Base-by-base conservation (phyloP, 2,113 vertebrate species). In the Psittacula cyanocephala region DNA sequence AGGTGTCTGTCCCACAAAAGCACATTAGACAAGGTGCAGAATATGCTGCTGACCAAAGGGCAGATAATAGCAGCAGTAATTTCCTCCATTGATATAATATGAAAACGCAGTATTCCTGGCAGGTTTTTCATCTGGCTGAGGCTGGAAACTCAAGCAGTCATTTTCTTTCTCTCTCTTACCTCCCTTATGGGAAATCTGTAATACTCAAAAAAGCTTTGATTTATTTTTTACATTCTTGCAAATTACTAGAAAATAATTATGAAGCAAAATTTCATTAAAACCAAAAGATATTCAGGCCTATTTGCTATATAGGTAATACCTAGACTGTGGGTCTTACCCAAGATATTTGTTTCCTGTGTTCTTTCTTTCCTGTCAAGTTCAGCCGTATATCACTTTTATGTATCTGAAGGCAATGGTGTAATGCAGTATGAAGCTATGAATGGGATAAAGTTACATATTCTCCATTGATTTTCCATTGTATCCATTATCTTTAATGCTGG, bases 401-500 rank as follows among this genome's bases (percentile, higher is more conserved):
- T 77, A 85, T 72, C 82, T 77, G 91, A 94, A 95, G 89, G 88
- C 94, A 55, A 31, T 2, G 25, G 84, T 57, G 94, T 95, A 96
- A 97, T 96, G 96, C 85, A 95, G 94, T 93, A 87, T 90, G 95
- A 95, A 95, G 91, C 85, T 33, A 91, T 57, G 90, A 94, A 94
- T 74, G 92, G 88, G 90, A 93, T 95, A 95, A 89, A 77, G 94
- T 97, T 96, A 94, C 95, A 84, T 77, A 81, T 90, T 97, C 77
- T 44, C 92, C 95, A 97, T 96, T 93, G 97, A 96, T 97, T 97
- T 97, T 96, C 96, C 93, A 94, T 92, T 96, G 94, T 84, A 47
- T 95, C 96, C 80, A 84, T 89, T 97, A 97, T 96, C 96, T 91
- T 92, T 87, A 72, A 89, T 64, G 89, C 69, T 77, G 95, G 97